Evolutionary conservation across 2,113 vertebrate genomes (phyloP), one percentile per base, ranked within the genome.

Genomic region (Narcine bancroftii): DNA sequence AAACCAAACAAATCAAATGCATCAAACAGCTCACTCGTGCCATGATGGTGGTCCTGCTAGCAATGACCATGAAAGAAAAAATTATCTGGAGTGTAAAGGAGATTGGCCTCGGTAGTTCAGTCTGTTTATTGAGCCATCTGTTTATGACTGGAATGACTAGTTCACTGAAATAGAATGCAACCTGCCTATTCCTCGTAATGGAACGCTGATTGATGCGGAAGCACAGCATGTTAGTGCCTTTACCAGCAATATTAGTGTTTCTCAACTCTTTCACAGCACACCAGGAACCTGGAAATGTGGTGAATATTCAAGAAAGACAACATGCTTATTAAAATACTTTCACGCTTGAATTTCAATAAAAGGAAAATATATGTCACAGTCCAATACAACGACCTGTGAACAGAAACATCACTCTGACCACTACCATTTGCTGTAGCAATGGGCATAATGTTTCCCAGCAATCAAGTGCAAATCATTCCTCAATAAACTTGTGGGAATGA

Each of bases 171-270:
- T 91, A 91, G 89, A 91, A 91, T 26, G 7, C 89, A 91, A 91
- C 89, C 65, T 91, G 89, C 89, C 69, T 24, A 69, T 91, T 91
- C 89, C 65, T 91, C 39, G 29, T 91, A 71, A 91, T 91, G 42
- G 89, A 91, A 71, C 65, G 65, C 89, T 91, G 89, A 91, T 91
- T 91, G 89, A 91, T 91, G 65, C 89, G 89, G 89, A 91, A 91
- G 89, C 89, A 91, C 89, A 91, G 89, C 65, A 91, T 91, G 89
- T 42, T 45, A 24, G 63, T 91, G 89, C 63, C 89, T 91, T 69
- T 91, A 91, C 89, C 89, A 91, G 89, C 65, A 91, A 91, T 91
- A 91, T 91, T 91, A 91, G 89, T 91, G 63, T 91, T 91, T 69
- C 65, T 69, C 89, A 91, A 91, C 60, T 91, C 89, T 91, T 91